A percentile compares a stretch with the other conserved stretches of the same genome.
phyloP scores from a whole-genome alignment of 2,113 vertebrate genomes.

The Tragelaphus scriptus region DNA sequence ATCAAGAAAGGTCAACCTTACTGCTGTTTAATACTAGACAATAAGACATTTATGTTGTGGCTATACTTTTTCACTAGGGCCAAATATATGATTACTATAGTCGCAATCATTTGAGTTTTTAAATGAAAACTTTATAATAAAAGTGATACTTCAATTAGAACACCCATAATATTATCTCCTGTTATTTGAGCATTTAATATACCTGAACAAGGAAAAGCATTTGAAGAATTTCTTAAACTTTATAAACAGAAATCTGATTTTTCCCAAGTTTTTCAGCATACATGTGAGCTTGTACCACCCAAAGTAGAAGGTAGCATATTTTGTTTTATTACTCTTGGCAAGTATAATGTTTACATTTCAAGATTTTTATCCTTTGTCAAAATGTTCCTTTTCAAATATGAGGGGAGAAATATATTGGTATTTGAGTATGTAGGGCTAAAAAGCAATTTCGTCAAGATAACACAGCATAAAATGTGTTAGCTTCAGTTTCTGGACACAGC shows the following conservation, averaged over 20 bases:
- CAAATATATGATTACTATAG: not conserved
- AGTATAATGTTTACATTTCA: not conserved
- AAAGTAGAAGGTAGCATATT: not conserved
- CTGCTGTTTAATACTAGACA: not conserved
- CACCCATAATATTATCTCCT: not conserved
- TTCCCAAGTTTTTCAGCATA: not conserved
- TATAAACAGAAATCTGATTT: conserved; percentile 5
- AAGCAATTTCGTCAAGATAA: conserved; percentile 69
- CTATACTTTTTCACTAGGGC: not conserved
- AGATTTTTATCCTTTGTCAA: conserved; percentile 31
- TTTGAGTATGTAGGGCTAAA: conserved; percentile 67
- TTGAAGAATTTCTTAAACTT: not conserved
- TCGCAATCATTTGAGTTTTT: not conserved
- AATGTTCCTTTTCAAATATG: conserved; percentile 56
- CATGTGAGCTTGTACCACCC: not conserved
- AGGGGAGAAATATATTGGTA: conserved; percentile 69
- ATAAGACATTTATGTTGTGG: not conserved
- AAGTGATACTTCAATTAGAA: not conserved
- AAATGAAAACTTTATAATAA: not conserved
- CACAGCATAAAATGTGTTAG: conserved; percentile 41
- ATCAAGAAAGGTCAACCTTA: not conserved
- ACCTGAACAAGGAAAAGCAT: not conserved
- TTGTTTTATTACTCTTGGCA: conserved; percentile 13
- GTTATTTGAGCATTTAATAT: not conserved
- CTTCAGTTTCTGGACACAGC: conserved; percentile 50